Conservation (phyloP, 2,888 invertebrate genomes). For the Cataglyphis cursor region DNA sequence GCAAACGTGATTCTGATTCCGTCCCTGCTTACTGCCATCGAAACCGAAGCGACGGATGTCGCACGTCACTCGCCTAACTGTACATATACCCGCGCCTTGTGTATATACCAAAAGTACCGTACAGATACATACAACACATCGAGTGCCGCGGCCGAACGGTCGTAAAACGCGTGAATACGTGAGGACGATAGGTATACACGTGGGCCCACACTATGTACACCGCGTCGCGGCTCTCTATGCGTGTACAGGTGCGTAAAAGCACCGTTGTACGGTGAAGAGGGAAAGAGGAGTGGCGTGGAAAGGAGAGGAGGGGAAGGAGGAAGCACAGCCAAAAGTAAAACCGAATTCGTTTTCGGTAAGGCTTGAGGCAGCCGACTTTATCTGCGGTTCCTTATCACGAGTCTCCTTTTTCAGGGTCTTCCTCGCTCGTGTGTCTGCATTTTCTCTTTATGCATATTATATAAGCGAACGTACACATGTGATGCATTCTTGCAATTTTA, state of each 20-base stretch:
- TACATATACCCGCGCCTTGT: slow-evolving; percentile 76
- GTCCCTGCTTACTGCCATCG: slow-evolving; percentile 76
- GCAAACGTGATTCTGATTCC: slow-evolving; percentile 44
- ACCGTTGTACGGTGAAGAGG: slow-evolving; percentile 75
- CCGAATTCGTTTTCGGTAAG: slow-evolving; percentile 85
- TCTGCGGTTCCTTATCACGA: slow-evolving; percentile 60
- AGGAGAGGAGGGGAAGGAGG: slow-evolving; percentile 11
- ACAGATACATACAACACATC: slow-evolving; percentile 60
- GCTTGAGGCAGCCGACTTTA: slow-evolving; percentile 69
- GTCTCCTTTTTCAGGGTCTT: slow-evolving; percentile 41
- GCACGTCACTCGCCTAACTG: slow-evolving; percentile 84
- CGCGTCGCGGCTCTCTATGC: slow-evolving; percentile 71
- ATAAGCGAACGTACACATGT: not conserved
- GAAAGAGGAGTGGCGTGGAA: slow-evolving; percentile 1
- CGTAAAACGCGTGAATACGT: slow-evolving; percentile 76
- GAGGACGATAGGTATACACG: slow-evolving; percentile 69
- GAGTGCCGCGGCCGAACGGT: slow-evolving; percentile 66
- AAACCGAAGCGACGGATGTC: slow-evolving; percentile 75
- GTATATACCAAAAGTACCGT: slow-evolving; percentile 70
- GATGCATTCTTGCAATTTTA: slow-evolving; percentile 9
- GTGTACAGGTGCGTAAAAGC: slow-evolving; percentile 78
- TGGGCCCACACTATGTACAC: slow-evolving; percentile 71
- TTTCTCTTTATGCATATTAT: slow-evolving; percentile 33
- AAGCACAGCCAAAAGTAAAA: slow-evolving; percentile 83
- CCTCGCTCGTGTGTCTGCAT: not conserved